These are phyloP conservation scores for Lutjanus campechanus DNA, from an alignment of 2,797 vertebrate species.

Conservation along the genomic window DNA sequence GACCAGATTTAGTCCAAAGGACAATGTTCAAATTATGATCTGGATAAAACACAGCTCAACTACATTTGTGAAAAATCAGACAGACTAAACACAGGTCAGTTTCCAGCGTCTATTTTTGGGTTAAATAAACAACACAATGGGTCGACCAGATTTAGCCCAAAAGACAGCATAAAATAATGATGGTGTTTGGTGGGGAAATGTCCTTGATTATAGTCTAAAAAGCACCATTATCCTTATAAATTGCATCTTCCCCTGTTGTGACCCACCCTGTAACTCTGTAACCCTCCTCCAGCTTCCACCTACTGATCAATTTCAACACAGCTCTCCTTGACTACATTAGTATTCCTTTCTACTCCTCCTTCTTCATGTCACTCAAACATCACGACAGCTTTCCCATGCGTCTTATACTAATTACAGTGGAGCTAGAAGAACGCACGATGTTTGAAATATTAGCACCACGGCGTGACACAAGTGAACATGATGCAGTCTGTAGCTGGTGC, in stretches of 20 bases:
- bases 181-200: background rate
- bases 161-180: no score
- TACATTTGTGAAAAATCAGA: no score
- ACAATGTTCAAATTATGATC: no score
- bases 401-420: background rate
- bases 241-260: background rate
- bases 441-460: slow-evolving; percentile 8
- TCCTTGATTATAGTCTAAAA: background rate
- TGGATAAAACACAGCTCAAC: no score
- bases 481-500: slow-evolving; percentile 36
- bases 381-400: background rate
- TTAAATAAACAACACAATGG: no score
- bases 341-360: background rate
- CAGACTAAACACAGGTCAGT: no score
- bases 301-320: background rate
- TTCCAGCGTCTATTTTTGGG: no score
- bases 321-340: background rate
- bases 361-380: background rate
- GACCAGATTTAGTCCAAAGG: no score
- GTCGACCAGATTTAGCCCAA: no score
- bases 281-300: background rate
- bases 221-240: background rate
- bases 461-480: slow-evolving; percentile 23
- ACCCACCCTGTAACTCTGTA: background rate
- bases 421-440: background rate